Percentiles rank a stretch among this genome's conserved stretches.
phyloP scores from a whole-genome alignment of 2,888 invertebrate species.

The Thymelicus lineola region DNA sequence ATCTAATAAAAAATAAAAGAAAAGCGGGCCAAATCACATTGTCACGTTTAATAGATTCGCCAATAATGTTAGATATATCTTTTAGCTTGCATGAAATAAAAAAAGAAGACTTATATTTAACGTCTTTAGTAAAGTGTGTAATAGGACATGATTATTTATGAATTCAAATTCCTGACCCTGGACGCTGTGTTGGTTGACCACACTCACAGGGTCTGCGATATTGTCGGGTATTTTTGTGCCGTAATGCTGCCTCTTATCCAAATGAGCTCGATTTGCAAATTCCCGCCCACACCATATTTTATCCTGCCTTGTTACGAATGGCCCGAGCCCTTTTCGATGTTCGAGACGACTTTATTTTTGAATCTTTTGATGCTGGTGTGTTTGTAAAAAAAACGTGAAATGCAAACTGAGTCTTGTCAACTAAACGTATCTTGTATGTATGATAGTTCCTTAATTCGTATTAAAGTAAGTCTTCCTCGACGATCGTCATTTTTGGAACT shows the following conservation, averaged over 20 bases:
- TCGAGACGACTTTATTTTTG: not conserved
- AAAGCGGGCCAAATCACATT: too few relatives aligned
- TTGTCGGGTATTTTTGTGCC: not conserved
- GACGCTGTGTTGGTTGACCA: not conserved
- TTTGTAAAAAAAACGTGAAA: not conserved
- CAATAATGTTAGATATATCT: too few relatives aligned
- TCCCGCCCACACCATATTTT: constrained; percentile 5
- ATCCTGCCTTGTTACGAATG: constrained; percentile 15
- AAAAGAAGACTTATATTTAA: too few relatives aligned
- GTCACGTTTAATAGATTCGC: too few relatives aligned
- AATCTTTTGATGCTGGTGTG: too few relatives aligned
- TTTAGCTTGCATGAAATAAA: too few relatives aligned
- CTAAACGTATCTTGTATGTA: not conserved
- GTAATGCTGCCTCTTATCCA: constrained; percentile 21
- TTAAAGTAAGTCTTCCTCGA: too few relatives aligned
- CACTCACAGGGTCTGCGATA: not conserved
- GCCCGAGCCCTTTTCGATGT: not conserved
- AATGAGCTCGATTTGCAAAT: constrained; percentile 17
- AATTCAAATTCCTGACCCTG: constrained; percentile 6
- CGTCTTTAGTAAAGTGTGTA: not conserved
- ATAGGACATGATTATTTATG: constrained; percentile 54
- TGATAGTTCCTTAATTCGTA: too few relatives aligned
- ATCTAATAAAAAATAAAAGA: too few relatives aligned
- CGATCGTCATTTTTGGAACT: too few relatives aligned
- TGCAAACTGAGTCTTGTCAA: not conserved